Evolutionary conservation across 2,113 vertebrate species (phyloP).

Genomic region (Astur gentilis): DNA sequence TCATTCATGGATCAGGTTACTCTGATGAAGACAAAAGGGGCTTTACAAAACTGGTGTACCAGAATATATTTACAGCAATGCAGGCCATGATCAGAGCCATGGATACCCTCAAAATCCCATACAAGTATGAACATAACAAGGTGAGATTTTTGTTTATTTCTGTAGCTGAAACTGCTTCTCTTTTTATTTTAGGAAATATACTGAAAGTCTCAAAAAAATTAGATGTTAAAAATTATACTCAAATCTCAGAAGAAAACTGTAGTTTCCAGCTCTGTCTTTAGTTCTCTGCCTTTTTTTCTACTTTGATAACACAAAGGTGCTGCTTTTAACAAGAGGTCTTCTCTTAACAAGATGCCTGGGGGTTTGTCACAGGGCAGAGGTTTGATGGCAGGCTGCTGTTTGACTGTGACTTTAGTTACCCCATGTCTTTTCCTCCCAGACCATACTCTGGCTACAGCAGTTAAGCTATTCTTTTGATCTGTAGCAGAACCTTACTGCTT

Average conservation of each 20-base stretch:
- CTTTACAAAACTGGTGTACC: constrained; percentile 86
- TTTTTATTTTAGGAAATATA: not conserved
- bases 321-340: not conserved
- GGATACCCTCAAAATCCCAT: constrained; percentile 90
- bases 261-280: not conserved
- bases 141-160: constrained; percentile 67
- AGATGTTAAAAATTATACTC: not conserved
- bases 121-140: constrained; percentile 90
- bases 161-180: not conserved
- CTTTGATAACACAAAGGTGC: not conserved
- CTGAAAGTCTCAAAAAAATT: not conserved
- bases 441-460: not conserved
- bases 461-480: not conserved
- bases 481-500: not conserved
- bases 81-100: constrained; percentile 96
- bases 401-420: not conserved
- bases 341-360: not conserved
- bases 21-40: too few relatives aligned
- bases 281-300: not conserved
- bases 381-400: not conserved
- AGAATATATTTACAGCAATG: constrained; percentile 97
- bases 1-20: too few relatives aligned
- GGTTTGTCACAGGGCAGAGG: not conserved
- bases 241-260: not conserved
- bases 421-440: not conserved